Percentiles rank a stretch among this genome's conserved stretches.
phyloP scores from a whole-genome alignment of 53 echinoderm and acorn worm genomes.

The Henricia sp. region DNA sequence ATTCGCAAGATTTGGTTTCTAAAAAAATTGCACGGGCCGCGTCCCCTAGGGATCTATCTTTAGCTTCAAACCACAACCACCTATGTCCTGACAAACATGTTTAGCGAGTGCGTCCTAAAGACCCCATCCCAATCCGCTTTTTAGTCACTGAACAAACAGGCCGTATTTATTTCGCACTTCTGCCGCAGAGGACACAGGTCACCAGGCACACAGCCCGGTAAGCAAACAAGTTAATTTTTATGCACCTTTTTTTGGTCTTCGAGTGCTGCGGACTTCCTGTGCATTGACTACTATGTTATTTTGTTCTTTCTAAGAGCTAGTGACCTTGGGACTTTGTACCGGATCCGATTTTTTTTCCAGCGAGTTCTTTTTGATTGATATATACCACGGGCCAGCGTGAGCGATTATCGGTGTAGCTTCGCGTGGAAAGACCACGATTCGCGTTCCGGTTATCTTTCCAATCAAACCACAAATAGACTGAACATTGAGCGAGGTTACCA shows the following conservation, averaged over 20 bases:
- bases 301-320: not conserved
- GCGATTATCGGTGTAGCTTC: not conserved
- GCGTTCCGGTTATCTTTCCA: not conserved
- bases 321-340: conserved; percentile 53
- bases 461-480: not conserved
- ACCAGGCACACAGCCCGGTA: conserved; percentile 9
- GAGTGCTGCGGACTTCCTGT: conserved; percentile 21
- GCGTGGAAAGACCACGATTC: conserved; percentile 1
- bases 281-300: conserved; percentile 15
- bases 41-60: too few relatives aligned
- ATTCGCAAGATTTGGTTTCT: too few relatives aligned
- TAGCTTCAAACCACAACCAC: too few relatives aligned
- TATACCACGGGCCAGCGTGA: conserved; percentile 14
- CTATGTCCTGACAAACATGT: too few relatives aligned
- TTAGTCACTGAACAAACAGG: conserved; percentile 32
- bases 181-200: conserved; percentile 24
- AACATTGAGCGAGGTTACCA: not conserved
- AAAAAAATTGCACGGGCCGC: too few relatives aligned
- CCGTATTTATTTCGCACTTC: conserved; percentile 41
- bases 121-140: not conserved
- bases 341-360: conserved; percentile 21
- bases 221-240: conserved; percentile 39
- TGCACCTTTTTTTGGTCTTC: not conserved
- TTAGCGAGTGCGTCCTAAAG: too few relatives aligned
- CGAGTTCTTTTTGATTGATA: conserved; percentile 41